Percentiles rank a stretch among this genome's conserved stretches.
phyloP scores from a whole-genome alignment of 2,797 vertebrate genomes.

The Oryzias dopingdopingensis region DNA sequence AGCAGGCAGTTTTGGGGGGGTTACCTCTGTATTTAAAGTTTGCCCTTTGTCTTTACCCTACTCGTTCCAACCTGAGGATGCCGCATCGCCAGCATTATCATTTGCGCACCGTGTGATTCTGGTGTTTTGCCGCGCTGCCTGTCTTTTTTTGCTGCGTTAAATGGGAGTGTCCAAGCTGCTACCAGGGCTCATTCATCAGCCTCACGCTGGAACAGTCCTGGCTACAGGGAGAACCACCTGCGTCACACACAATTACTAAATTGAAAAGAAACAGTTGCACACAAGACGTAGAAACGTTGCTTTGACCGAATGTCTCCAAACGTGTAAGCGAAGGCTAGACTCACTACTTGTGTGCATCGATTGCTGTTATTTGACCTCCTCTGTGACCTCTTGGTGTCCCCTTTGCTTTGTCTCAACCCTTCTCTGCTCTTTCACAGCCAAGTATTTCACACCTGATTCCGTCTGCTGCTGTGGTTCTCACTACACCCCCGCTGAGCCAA shows the following conservation, averaged over 20 bases:
- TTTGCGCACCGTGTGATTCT: conserved; percentile 6
- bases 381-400: conserved; percentile 25
- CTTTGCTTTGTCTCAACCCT: conserved; percentile 11
- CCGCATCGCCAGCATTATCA: neutral
- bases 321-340: too few species aligned
- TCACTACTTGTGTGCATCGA: too few species aligned
- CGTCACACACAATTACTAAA: conserved; percentile 25
- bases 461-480: conserved; percentile 43
- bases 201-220: conserved; percentile 49
- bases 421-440: conserved; percentile 36
- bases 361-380: conserved; percentile 6
- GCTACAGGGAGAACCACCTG: conserved; percentile 45
- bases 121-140: conserved; percentile 46
- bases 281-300: conserved; percentile 5
- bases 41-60: too few species aligned
- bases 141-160: conserved; percentile 65
- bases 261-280: conserved; percentile 14
- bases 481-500: conserved; percentile 29
- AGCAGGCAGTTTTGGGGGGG: too few species aligned
- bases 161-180: conserved; percentile 68
- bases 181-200: conserved; percentile 68
- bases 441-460: conserved; percentile 54
- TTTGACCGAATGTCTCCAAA: conserved; percentile 9
- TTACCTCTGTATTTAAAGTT: too few species aligned
- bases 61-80: conserved; percentile 15